phyloP scores from a whole-genome alignment of 2,888 invertebrate genomes.

The Stratiomys singularior region DNA sequence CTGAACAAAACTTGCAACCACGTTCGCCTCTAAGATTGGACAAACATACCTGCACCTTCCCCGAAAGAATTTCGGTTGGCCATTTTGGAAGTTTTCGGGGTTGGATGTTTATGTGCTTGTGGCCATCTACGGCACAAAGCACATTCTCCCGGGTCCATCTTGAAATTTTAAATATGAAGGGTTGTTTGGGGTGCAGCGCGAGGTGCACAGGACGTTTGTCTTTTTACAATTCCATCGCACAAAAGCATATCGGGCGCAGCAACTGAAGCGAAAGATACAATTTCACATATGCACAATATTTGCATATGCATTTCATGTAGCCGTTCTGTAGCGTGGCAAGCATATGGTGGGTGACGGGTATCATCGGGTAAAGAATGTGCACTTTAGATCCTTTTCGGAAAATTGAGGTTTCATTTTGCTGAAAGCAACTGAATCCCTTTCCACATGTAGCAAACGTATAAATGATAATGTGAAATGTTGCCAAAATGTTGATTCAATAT shows the following conservation, averaged over 20 bases:
- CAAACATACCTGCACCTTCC: not conserved
- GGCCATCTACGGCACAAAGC: not conserved
- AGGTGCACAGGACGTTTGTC: not conserved
- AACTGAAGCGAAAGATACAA: constrained; percentile 26
- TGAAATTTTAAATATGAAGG: constrained; percentile 4
- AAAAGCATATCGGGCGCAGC: not conserved
- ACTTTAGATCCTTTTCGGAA: constrained; percentile 13
- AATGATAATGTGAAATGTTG: constrained; percentile 30
- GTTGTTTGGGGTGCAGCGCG: not conserved
- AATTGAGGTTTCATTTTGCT: constrained; percentile 14
- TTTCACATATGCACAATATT: constrained; percentile 12
- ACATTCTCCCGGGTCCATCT: constrained; percentile 6
- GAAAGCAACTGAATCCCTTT: constrained; percentile 9
- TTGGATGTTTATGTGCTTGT: constrained; percentile 4
- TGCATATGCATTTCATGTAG: constrained; percentile 11
- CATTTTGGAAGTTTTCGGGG: constrained; percentile 4
- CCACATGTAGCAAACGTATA: not conserved
- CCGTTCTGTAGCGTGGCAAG: not conserved
- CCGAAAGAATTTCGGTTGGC: constrained; percentile 5
- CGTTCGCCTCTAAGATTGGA: not conserved
- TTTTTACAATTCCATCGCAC: not conserved
- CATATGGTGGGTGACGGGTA: not conserved
- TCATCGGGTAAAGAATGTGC: not conserved
- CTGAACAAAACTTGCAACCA: not conserved
- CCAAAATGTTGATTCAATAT: constrained; percentile 38